A percentile compares a stretch with the other conserved stretches of the same genome.
These are phyloP conservation scores for Wasmannia auropunctata DNA, from an alignment of 1,140 invertebrate species.

Conservation along the genomic window DNA sequence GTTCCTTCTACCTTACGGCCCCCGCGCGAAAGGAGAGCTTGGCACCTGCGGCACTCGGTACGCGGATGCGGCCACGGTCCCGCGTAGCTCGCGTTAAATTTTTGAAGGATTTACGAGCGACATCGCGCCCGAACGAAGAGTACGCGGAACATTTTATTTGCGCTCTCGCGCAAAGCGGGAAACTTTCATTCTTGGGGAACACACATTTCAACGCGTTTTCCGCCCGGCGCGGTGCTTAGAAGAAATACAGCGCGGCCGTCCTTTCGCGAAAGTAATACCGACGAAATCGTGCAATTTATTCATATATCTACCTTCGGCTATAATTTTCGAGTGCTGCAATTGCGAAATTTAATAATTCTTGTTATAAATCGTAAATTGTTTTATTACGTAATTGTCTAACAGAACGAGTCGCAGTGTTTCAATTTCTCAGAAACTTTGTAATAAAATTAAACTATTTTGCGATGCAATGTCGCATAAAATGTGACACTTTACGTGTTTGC, in stretches of 20 bases:
- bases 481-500: neutral
- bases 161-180: neutral
- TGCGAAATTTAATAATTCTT: neutral
- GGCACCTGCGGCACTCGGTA: slow-evolving; percentile 42
- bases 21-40: neutral
- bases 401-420: neutral
- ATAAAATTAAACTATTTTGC: neutral
- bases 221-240: too few species aligned
- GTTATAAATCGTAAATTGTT: neutral
- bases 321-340: neutral
- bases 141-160: slow-evolving; percentile 25
- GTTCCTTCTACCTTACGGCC: neutral
- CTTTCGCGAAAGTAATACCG: neutral
- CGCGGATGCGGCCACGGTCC: neutral
- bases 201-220: slow-evolving; percentile 9
- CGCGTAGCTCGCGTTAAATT: slow-evolving; percentile 33
- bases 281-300: neutral
- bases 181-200: slow-evolving; percentile 19
- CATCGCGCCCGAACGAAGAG: slow-evolving; percentile 8
- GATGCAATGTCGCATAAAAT: neutral
- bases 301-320: neutral
- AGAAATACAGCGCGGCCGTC: neutral
- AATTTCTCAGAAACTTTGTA: neutral
- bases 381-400: neutral
- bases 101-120: slow-evolving; percentile 58